Conservation (phyloP, 2,888 invertebrate genomes). For the Cheiracanthium punctorium region DNA sequence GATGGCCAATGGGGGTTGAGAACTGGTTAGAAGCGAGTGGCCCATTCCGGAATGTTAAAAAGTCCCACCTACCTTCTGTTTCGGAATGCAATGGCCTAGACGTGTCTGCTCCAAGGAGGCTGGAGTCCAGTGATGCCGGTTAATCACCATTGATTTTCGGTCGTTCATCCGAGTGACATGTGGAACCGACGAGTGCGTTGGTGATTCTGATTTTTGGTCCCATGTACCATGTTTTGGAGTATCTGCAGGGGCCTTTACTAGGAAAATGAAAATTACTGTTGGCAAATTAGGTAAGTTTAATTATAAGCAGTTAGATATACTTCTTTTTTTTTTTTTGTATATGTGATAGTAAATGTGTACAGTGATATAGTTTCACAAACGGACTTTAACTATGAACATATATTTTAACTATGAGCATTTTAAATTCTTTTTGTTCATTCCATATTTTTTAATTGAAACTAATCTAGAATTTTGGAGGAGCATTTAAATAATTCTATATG, state of each 20-base stretch:
- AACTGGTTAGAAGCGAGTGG: not conserved
- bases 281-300: not conserved
- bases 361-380: no score
- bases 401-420: no score
- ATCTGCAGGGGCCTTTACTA: not conserved
- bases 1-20: not conserved
- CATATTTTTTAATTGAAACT: no score
- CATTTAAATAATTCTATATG: no score
- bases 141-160: not conserved
- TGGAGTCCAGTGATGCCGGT: not conserved
- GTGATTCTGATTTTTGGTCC: not conserved
- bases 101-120: not conserved
- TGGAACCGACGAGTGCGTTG: not conserved
- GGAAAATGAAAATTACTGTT: not conserved
- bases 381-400: no score
- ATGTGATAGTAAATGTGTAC: no score
- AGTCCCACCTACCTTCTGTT: not conserved
- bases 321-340: no score
- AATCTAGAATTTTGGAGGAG: no score
- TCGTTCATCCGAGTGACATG: not conserved
- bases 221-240: not conserved
- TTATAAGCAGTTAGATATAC: no score
- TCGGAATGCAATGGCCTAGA: constrained; percentile 1
- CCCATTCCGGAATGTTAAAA: not conserved
- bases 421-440: no score